Evolutionary conservation across 2,888 invertebrate genomes (phyloP).

Genomic region (Hirtodrosophila histrioides): DNA sequence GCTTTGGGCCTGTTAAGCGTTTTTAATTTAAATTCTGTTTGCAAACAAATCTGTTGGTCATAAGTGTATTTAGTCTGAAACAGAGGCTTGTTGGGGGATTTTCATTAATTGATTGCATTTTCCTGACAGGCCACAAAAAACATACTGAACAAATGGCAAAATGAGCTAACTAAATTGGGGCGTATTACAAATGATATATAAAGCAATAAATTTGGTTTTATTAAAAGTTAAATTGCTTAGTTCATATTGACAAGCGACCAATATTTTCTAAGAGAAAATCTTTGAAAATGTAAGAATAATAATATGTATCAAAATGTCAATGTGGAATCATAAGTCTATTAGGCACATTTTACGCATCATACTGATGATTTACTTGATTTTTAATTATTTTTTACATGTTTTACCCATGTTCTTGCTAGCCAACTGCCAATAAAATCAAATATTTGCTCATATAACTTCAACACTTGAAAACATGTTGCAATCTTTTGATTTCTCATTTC

Average conservation of each 20-base stretch:
- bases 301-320: too few relatives aligned
- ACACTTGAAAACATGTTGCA: conserved; percentile 22
- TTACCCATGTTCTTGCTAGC: conserved; percentile 2
- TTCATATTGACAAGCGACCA: conserved; percentile 10
- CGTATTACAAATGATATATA: conserved; percentile 11
- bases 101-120: conserved; percentile 64
- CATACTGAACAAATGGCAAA: conserved; percentile 11
- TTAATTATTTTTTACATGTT: neutral
- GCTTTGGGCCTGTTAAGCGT: conserved; percentile 30
- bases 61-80: conserved; percentile 25
- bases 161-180: conserved; percentile 2
- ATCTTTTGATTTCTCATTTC: conserved; percentile 53
- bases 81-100: conserved; percentile 43
- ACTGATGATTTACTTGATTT: too few relatives aligned
- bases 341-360: too few relatives aligned
- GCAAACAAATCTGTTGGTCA: conserved; percentile 27
- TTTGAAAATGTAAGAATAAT: too few relatives aligned
- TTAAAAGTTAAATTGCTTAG: conserved; percentile 31
- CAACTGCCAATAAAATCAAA: conserved; percentile 4
- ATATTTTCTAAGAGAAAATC: too few relatives aligned
- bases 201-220: conserved; percentile 15
- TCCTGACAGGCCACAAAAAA: conserved; percentile 43
- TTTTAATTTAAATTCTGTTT: conserved; percentile 53
- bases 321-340: too few relatives aligned
- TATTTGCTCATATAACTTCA: conserved; percentile 15